Percentiles rank a stretch among this genome's conserved stretches.
phyloP scores from a whole-genome alignment of 2,888 invertebrate species.

The Heliconius charithonia region DNA sequence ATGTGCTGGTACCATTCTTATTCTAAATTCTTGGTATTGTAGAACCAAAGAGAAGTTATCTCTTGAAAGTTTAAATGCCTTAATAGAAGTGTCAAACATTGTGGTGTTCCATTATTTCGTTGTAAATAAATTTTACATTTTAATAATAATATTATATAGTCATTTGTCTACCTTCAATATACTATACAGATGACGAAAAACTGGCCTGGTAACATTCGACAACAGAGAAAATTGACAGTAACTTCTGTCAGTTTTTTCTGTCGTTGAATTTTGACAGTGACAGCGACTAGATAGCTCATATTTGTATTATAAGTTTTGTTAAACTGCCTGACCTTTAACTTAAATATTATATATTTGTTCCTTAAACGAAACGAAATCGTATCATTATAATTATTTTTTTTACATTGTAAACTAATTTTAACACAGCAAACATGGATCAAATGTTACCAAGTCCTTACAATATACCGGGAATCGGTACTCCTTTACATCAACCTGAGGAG shows the following conservation, averaged over 20 bases:
- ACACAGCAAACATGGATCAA: slow-evolving; percentile 87
- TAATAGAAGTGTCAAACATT: too few species aligned
- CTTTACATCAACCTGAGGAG: slow-evolving; percentile 94
- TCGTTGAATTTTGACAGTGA: not conserved
- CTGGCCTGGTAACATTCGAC: not conserved
- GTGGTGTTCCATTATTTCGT: too few species aligned
- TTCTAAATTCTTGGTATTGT: too few species aligned
- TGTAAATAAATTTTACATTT: too few species aligned
- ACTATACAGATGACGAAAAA: not conserved
- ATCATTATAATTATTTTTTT: not conserved
- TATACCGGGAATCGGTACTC: slow-evolving; percentile 95
- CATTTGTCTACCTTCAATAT: not conserved
- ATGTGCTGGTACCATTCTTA: too few species aligned
- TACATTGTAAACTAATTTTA: not conserved
- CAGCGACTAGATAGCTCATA: not conserved
- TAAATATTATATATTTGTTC: not conserved
- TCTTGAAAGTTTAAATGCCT: too few species aligned
- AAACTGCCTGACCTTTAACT: not conserved
- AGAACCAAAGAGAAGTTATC: too few species aligned
- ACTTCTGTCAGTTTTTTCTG: too few species aligned
- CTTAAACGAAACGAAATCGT: too few species aligned
- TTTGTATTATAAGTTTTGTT: not conserved
- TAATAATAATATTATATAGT: not conserved
- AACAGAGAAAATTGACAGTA: not conserved
- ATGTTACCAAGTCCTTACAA: slow-evolving; percentile 95